Evolutionary conservation across 2,888 invertebrate genomes (phyloP).

Genomic region (Sympetrum striolatum): DNA sequence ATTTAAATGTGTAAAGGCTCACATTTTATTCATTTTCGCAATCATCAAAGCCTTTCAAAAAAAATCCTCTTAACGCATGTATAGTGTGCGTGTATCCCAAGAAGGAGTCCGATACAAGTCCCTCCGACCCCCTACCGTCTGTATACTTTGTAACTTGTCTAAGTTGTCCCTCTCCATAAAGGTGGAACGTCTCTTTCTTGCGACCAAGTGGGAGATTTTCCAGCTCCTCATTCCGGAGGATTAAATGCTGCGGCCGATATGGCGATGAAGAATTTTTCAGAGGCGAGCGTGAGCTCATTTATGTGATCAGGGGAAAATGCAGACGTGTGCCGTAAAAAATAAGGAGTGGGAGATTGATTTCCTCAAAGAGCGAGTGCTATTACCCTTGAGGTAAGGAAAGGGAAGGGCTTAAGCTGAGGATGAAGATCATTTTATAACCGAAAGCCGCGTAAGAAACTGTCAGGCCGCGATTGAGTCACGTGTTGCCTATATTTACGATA

Average conservation of each 20-base stretch:
- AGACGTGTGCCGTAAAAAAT: background rate
- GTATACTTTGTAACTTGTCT: background rate
- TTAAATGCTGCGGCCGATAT: background rate
- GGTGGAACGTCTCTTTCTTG: background rate
- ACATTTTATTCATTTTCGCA: too few relatives aligned
- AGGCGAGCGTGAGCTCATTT: background rate
- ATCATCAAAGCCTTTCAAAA: too few relatives aligned
- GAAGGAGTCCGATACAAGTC: background rate
- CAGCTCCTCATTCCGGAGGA: background rate
- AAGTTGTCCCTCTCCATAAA: background rate
- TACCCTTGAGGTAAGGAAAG: too few relatives aligned
- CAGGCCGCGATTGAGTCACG: too few relatives aligned
- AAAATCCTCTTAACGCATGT: background rate
- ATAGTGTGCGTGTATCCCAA: background rate
- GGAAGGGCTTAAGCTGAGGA: too few relatives aligned
- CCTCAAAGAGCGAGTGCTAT: too few relatives aligned
- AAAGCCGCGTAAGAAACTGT: too few relatives aligned
- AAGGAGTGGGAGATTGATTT: background rate
- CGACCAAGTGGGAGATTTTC: background rate
- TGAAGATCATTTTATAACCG: too few relatives aligned
- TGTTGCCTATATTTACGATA: too few relatives aligned
- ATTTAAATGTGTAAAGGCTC: too few relatives aligned
- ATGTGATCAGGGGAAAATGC: background rate
- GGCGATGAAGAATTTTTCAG: background rate
- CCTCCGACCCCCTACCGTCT: background rate